phyloP scores from a whole-genome alignment of 2,113 vertebrate genomes.

The Corythornis madagascariensis region DNA sequence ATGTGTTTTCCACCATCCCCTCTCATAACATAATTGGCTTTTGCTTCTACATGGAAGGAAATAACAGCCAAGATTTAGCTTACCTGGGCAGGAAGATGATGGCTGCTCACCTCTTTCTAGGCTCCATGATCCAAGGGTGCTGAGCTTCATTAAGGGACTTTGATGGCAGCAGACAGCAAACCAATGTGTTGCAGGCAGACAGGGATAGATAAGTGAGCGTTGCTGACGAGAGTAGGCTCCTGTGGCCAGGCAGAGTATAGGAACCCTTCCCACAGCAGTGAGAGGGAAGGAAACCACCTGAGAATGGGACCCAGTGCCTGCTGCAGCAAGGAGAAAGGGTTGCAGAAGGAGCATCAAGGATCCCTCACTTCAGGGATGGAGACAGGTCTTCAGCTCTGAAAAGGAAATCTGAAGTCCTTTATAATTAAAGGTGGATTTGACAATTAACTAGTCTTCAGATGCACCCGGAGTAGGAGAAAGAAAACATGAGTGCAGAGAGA shows the following conservation, averaged over 20 bases:
- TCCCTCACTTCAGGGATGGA: background rate
- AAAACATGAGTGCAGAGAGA: background rate
- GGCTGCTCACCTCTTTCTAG: background rate
- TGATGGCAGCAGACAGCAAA: background rate
- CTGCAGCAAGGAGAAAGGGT: background rate
- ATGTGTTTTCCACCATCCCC: rapidly evolving
- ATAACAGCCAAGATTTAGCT: background rate
- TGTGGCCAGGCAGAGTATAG: rapidly evolving
- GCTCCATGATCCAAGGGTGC: background rate
- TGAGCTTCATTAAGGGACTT: background rate
- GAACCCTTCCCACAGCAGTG: background rate
- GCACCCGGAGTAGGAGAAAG: background rate
- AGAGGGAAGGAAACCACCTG: background rate
- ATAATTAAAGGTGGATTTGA: background rate
- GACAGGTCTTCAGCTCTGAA: background rate
- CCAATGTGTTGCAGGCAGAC: background rate
- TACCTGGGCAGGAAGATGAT: background rate
- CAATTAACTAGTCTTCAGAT: background rate
- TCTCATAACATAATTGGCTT: background rate
- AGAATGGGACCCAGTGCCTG: rapidly evolving
- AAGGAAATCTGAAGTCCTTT: background rate
- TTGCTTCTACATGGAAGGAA: background rate
- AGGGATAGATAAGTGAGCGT: background rate
- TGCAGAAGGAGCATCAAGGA: background rate
- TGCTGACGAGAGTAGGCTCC: background rate